Evolutionary conservation across 2,113 vertebrate species (phyloP).

Genomic region (Zonotrichia leucophrys): DNA sequence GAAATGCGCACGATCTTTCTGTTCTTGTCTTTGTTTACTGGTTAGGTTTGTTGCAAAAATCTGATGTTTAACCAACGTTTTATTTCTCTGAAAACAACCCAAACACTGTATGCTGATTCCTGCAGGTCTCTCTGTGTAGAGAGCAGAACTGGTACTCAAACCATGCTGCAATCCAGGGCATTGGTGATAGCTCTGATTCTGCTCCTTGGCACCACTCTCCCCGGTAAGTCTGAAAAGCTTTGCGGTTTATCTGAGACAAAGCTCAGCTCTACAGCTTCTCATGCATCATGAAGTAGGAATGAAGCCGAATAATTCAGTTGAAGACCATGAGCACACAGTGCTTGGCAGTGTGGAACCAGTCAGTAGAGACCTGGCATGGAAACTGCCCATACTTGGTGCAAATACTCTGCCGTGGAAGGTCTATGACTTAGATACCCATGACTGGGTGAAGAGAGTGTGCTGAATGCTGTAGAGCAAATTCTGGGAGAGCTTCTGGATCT

Average conservation of each 20-base stretch:
- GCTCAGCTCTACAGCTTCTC: background rate
- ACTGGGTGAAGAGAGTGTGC: background rate
- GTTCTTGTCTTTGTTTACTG: background rate
- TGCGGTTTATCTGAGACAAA: background rate
- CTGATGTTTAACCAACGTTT: background rate
- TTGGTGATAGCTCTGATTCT: conserved; percentile 54
- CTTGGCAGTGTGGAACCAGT: background rate
- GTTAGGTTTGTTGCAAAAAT: background rate
- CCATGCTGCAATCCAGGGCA: conserved; percentile 58
- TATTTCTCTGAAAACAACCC: background rate
- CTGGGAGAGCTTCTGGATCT: background rate
- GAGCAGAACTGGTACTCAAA: background rate
- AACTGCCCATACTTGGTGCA: background rate
- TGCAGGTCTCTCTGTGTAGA: background rate
- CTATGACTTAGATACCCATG: background rate
- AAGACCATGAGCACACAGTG: background rate
- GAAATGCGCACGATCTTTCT: background rate
- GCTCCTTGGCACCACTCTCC: conserved; percentile 43
- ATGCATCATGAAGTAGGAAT: background rate
- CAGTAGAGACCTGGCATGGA: background rate
- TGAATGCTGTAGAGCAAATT: background rate
- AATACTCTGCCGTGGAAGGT: background rate
- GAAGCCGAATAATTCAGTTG: background rate
- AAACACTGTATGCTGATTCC: background rate
- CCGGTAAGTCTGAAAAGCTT: conserved; percentile 35